Conservation (phyloP, 2,113 vertebrate genomes). For the Rousettus leschenaultii region DNA sequence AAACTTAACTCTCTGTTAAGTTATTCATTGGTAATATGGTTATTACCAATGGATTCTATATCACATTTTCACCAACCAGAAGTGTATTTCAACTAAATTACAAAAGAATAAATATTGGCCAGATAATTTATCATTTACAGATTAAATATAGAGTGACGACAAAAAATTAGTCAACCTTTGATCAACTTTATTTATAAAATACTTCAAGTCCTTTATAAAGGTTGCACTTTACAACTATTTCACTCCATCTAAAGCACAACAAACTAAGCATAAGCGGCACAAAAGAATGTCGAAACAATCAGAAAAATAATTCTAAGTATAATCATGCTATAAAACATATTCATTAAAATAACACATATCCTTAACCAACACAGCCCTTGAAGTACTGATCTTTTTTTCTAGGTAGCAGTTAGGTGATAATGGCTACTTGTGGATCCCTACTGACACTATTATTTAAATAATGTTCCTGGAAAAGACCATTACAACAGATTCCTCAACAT, state of each 20-base stretch:
- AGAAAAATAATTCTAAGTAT: not conserved
- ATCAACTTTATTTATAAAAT: constrained; percentile 36
- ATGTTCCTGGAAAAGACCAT: not conserved
- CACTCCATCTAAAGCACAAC: not conserved
- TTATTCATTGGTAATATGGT: too few species aligned
- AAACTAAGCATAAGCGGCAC: not conserved
- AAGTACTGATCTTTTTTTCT: not conserved
- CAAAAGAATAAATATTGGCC: not conserved
- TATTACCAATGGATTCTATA: not conserved
- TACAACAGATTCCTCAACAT: not conserved
- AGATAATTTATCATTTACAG: constrained; percentile 5
- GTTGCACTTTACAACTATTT: not conserved
- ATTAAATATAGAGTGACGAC: not conserved
- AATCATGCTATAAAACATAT: not conserved
- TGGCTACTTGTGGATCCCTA: not conserved
- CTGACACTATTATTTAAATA: not conserved
- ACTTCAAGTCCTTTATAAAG: not conserved
- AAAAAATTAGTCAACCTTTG: constrained; percentile 20
- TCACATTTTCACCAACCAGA: not conserved
- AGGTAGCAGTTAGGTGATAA: not conserved
- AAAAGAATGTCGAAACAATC: not conserved
- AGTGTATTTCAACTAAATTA: not conserved
- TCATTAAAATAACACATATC: constrained; percentile 18
- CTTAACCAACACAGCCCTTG: not conserved
- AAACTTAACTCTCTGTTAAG: not conserved